phyloP scores from a whole-genome alignment of 92 coral and sea anemone species.

The Epizoanthus stellaris region DNA sequence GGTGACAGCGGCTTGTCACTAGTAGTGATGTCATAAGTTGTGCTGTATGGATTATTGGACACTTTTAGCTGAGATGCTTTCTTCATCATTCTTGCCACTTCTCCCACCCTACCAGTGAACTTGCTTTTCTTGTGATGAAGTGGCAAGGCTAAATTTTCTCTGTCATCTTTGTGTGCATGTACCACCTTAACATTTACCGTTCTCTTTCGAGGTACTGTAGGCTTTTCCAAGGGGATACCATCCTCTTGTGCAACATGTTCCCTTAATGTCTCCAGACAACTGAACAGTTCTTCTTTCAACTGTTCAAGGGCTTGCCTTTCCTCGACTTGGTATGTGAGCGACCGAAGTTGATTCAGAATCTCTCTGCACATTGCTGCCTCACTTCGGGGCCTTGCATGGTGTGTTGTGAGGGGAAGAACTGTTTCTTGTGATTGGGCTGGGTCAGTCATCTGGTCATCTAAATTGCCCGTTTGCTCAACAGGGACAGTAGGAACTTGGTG shows the following conservation, averaged over 20 bases:
- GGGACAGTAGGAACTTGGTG: background rate
- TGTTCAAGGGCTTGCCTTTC: background rate
- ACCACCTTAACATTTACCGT: background rate
- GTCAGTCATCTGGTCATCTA: background rate
- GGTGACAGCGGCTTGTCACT: background rate
- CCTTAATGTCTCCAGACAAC: background rate
- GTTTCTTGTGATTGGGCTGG: background rate
- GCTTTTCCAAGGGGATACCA: slow-evolving; percentile 48
- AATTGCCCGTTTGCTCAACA: background rate
- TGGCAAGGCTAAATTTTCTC: background rate
- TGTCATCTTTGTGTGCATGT: background rate
- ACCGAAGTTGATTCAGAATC: background rate
- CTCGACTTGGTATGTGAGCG: background rate
- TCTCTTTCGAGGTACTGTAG: background rate
- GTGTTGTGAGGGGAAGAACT: slow-evolving; percentile 28
- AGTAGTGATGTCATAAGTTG: background rate
- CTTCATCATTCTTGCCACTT: slow-evolving; percentile 41
- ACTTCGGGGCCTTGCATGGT: slow-evolving; percentile 6
- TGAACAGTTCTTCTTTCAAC: background rate
- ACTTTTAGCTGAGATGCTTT: slow-evolving; percentile 1
- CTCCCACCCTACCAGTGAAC: slow-evolving; percentile 53
- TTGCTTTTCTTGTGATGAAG: slow-evolving; percentile 23
- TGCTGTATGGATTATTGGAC: background rate
- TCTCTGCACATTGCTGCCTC: slow-evolving; percentile 41
- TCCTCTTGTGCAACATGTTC: slow-evolving; percentile 37